Base-by-base conservation (phyloP, 2,888 invertebrate species). In the Drosophila quinaria region DNA sequence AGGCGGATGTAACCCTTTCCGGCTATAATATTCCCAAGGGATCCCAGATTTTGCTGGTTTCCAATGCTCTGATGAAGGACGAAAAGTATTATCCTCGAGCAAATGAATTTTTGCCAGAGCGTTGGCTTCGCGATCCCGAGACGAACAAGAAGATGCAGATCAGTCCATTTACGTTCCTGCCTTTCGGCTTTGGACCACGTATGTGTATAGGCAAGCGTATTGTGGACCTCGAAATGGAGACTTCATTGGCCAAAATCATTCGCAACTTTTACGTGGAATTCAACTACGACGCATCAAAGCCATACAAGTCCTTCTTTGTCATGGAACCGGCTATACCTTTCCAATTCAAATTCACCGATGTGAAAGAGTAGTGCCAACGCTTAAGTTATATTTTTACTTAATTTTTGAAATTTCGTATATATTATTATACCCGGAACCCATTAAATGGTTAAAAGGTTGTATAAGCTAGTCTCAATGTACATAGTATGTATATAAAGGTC, bases 131-230 rank as follows among this genome's bases (percentile, higher is more conserved):
- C 4, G 70, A 82, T 58, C 55, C 78, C 0, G 54, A 42, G 0
- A 69, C 71, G 0, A 75, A 78, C n/a, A 78, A 80, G 35, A 82
- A 74, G 49, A 10, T 4, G 3, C 67, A 70, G 6, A 15, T 69
- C 3, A 66, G 6, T 63, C 95, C 95, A 0, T 95, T 95, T 92
- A 93, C 94, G 0, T 94, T 94, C 49, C 87, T 95, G 67, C 96
- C 96, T 0, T 96, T 96, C 87, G 96, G 96, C 1, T 95, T 94
- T 82, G 96, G 96, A 0, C 93, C 95, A 0, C 94, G 96, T 52
- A 94, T 94, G 72, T 96, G 96, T 83, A 94, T 95, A 65, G 96
- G 96, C 5, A 93, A 95, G 87, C 93, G 96, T 81, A 94, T 97
- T 74, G 96, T 96, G 0, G 95, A 96, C 81, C 92, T 96, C 74